A percentile compares a stretch with the other conserved stretches of the same genome.
Evolutionary conservation across 2,888 invertebrate genomes (phyloP).

Genomic region (Volucella bombylans): DNA sequence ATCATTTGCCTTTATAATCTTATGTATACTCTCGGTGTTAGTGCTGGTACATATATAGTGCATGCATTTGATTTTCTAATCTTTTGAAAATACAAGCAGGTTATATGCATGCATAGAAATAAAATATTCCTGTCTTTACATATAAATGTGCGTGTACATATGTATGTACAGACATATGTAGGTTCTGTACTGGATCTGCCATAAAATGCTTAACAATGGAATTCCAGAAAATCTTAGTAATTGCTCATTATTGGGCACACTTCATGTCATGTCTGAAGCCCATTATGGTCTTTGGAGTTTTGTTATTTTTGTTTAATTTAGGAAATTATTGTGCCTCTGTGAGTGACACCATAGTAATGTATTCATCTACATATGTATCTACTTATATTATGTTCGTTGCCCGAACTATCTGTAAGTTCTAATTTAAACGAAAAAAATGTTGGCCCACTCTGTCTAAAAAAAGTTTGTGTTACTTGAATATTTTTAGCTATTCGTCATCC

Average conservation of each 20-base stretch:
- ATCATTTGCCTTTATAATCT: conserved; percentile 25
- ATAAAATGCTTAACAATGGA: conserved; percentile 35
- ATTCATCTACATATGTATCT: too few species aligned
- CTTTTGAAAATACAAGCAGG: not conserved
- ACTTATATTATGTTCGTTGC: not conserved
- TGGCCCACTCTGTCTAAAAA: conserved; percentile 10
- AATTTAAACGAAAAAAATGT: not conserved
- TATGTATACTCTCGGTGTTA: not conserved
- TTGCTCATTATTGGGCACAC: conserved; percentile 82
- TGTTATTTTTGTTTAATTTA: conserved; percentile 47
- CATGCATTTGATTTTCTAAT: conserved; percentile 7
- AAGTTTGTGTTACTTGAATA: not conserved
- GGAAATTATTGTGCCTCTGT: conserved; percentile 33
- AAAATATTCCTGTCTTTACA: not conserved
- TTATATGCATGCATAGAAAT: not conserved
- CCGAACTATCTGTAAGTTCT: not conserved
- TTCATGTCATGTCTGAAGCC: conserved; percentile 77
- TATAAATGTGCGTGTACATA: not conserved
- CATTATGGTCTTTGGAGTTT: conserved; percentile 36
- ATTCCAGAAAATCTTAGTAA: conserved; percentile 75
- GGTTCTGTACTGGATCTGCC: conserved; percentile 13
- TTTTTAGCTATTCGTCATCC: conserved; percentile 1
- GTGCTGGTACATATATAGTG: conserved; percentile 19
- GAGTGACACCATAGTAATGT: conserved; percentile 20
- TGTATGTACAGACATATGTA: not conserved